phyloP scores from a whole-genome alignment of 2,797 vertebrate species.

The Rousettus madagascariensis region DNA sequence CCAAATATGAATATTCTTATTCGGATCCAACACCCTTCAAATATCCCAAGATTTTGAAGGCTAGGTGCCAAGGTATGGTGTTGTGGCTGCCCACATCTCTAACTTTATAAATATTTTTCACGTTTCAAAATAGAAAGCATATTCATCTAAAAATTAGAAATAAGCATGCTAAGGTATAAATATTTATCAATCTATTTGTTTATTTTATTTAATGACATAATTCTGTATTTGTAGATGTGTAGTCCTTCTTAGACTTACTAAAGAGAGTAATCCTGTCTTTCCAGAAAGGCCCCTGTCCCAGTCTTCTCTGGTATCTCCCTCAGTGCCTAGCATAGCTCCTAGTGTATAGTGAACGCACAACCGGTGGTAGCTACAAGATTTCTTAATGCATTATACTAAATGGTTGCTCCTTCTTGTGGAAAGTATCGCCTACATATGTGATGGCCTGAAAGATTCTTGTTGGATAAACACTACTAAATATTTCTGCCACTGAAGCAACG shows the following conservation, averaged over 20 bases:
- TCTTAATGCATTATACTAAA: background rate
- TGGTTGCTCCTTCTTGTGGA: background rate
- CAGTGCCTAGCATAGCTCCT: background rate
- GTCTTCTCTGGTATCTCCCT: background rate
- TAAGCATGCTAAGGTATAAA: background rate
- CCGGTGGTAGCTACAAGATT: background rate
- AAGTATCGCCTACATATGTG: background rate
- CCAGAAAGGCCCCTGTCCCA: background rate
- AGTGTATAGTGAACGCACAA: background rate
- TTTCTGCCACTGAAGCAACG: background rate
- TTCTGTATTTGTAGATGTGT: background rate
- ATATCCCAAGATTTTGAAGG: background rate
- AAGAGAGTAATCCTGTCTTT: background rate
- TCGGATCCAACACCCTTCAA: background rate
- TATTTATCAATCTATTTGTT: background rate
- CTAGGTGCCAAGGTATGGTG: background rate
- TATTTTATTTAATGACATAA: conserved; percentile 1
- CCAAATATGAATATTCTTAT: background rate
- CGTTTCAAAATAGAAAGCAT: conserved; percentile 1
- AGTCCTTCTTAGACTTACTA: background rate
- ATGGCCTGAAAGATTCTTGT: background rate
- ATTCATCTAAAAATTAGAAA: conserved; percentile 25
- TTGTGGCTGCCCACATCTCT: background rate
- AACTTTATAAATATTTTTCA: background rate
- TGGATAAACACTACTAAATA: background rate